phyloP scores from a whole-genome alignment of 2,888 invertebrate genomes.

The Eupsilia transversa region DNA sequence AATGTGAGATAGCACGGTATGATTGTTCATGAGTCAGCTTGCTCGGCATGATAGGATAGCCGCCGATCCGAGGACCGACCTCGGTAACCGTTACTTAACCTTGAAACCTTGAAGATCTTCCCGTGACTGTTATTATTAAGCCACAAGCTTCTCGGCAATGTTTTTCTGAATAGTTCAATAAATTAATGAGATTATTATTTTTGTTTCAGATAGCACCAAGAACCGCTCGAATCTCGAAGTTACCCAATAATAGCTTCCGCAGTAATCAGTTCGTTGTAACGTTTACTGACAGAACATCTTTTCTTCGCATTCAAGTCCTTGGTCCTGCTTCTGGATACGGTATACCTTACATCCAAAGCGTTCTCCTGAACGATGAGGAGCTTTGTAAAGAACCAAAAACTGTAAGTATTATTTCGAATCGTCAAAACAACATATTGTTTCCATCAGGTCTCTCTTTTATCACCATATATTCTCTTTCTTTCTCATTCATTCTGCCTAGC shows the following conservation, averaged over 20 bases:
- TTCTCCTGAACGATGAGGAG: background rate
- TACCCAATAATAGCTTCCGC: background rate
- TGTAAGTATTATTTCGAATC: background rate
- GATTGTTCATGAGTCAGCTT: background rate
- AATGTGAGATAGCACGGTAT: background rate
- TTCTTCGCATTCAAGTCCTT: conserved; percentile 8
- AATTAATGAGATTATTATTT: background rate
- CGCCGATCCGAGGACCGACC: background rate
- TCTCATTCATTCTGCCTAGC: no score
- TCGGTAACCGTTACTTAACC: background rate
- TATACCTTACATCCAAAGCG: conserved; percentile 3
- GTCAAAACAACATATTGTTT: background rate
- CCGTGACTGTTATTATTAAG: no score
- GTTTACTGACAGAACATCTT: background rate
- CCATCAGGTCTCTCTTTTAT: no score
- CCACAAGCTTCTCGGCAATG: conserved; percentile 16
- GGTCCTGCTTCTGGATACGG: background rate
- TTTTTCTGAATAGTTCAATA: background rate
- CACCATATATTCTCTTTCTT: no score
- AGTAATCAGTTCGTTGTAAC: background rate
- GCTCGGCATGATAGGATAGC: background rate
- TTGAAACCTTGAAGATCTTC: background rate
- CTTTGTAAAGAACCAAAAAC: conserved; percentile 8
- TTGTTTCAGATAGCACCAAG: background rate
- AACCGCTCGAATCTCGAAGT: background rate